Evolutionary conservation across 2,888 invertebrate species (phyloP).

Genomic region (Oscheius onirici): DNA sequence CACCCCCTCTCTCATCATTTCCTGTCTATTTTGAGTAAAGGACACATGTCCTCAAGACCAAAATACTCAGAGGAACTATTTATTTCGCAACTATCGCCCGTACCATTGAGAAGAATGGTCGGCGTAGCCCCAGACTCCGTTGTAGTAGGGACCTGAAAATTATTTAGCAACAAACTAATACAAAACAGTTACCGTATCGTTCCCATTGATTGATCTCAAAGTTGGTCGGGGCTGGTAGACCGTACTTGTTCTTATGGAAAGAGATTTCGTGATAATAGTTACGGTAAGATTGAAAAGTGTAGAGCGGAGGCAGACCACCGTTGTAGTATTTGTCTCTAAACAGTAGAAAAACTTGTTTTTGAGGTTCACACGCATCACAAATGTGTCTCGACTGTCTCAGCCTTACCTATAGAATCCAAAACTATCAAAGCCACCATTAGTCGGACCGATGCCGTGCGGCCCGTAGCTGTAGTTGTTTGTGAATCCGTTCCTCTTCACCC

Average conservation of each 20-base stretch:
- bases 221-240: slow-evolving; percentile 54
- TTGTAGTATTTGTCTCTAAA: slow-evolving; percentile 64
- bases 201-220: slow-evolving; percentile 63
- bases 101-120: slow-evolving; percentile 64
- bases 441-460: slow-evolving; percentile 57
- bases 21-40: too few relatives aligned
- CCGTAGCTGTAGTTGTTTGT: slow-evolving; percentile 66
- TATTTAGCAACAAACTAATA: not conserved
- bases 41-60: too few relatives aligned
- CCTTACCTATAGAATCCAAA: slow-evolving; percentile 59
- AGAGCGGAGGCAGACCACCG: slow-evolving; percentile 60
- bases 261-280: slow-evolving; percentile 66
- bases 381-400: too few relatives aligned
- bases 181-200: slow-evolving; percentile 52
- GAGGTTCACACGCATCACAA: too few relatives aligned
- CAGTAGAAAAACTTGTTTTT: too few relatives aligned
- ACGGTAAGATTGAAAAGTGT: slow-evolving; percentile 59
- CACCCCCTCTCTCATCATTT: too few relatives aligned
- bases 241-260: slow-evolving; percentile 64
- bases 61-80: not conserved
- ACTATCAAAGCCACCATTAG: slow-evolving; percentile 62
- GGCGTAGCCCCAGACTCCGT: slow-evolving; percentile 64
- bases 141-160: slow-evolving; percentile 63
- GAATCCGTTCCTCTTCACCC: slow-evolving; percentile 63
- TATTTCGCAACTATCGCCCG: slow-evolving; percentile 39